These are phyloP conservation scores for Cotesia congregata DNA, from an alignment of 2,888 invertebrate species.

Conservation along the genomic window DNA sequence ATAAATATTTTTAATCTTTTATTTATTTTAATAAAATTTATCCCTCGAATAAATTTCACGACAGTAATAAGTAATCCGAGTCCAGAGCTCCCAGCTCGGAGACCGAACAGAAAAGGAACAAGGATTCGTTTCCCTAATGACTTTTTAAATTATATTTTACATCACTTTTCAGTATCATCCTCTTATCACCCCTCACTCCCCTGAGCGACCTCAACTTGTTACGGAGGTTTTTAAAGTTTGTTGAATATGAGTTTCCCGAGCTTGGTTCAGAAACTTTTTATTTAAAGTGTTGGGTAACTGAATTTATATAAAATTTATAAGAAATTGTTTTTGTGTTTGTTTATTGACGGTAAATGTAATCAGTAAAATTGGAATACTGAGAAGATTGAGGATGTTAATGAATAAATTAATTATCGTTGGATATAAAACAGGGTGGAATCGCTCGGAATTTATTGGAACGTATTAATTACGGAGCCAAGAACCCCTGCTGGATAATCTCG, in stretches of 20 bases:
- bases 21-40: background rate
- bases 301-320: too few species aligned
- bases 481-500: slow-evolving; percentile 24
- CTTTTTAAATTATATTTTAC: slow-evolving; percentile 31
- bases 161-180: background rate
- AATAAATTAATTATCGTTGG: slow-evolving; percentile 49
- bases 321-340: background rate
- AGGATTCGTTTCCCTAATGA: slow-evolving; percentile 45
- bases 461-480: slow-evolving; percentile 46
- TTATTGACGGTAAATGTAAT: background rate
- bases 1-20: background rate
- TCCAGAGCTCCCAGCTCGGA: too few species aligned
- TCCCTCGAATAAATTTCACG: background rate
- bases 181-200: background rate
- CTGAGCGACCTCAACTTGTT: background rate
- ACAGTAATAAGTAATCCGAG: background rate
- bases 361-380: slow-evolving; percentile 11
- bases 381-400: slow-evolving; percentile 19
- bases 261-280: background rate
- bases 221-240: too few species aligned
- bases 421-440: slow-evolving; percentile 22
- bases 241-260: too few species aligned
- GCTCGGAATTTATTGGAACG: slow-evolving; percentile 40
- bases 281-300: too few species aligned
- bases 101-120: background rate